These are phyloP conservation scores for Excalfactoria chinensis DNA, from an alignment of 2,113 vertebrate genomes.

Conservation along the genomic window DNA sequence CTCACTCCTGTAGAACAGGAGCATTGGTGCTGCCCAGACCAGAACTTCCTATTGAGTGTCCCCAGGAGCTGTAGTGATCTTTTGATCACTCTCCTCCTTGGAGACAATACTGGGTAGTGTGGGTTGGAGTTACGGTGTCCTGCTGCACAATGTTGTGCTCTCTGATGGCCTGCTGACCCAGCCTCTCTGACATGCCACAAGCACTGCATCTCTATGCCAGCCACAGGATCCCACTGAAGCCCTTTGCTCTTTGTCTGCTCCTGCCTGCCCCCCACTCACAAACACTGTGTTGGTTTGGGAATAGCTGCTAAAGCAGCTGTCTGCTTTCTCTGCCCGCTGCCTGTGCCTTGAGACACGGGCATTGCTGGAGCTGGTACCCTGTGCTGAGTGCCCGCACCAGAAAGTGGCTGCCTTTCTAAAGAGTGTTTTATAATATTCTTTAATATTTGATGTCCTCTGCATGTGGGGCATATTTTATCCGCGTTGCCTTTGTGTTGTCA, in stretches of 20 bases:
- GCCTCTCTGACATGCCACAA: neutral
- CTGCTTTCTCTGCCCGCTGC: neutral
- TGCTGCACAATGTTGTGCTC: neutral
- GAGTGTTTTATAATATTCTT: constrained; percentile 13
- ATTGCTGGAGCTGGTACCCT: neutral
- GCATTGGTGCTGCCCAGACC: neutral
- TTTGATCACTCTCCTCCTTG: neutral
- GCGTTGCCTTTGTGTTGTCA: neutral
- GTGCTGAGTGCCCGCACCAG: neutral
- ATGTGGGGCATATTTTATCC: neutral
- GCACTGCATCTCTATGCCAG: neutral
- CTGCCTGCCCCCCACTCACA: neutral
- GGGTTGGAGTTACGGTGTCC: neutral
- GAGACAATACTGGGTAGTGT: neutral
- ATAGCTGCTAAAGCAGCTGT: neutral
- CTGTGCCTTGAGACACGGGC: neutral
- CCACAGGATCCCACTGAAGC: neutral
- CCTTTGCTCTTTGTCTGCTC: neutral
- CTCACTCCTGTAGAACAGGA: neutral
- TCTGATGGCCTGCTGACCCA: neutral
- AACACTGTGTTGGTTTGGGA: neutral
- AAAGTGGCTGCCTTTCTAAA: constrained; percentile 9
- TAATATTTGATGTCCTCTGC: constrained; percentile 30
- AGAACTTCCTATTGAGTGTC: neutral
- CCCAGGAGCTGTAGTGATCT: neutral